Evolutionary conservation across 1,140 invertebrate genomes (phyloP).

Genomic region (Drosophila pseudoananassae): DNA sequence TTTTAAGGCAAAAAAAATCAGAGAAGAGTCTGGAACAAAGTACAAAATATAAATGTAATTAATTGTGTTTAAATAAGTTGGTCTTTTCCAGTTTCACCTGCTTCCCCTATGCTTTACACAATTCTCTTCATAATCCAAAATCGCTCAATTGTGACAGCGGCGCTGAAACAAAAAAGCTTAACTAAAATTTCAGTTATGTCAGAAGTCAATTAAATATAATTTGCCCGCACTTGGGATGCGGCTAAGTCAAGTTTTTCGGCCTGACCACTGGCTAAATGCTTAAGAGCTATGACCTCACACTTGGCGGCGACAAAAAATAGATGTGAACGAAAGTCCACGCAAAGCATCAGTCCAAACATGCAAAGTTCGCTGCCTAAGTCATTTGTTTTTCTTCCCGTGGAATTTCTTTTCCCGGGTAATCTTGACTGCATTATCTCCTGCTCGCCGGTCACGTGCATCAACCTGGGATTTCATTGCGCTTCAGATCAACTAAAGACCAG

Average conservation of each 20-base stretch:
- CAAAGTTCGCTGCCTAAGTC: slow-evolving; percentile 68
- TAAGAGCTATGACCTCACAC: slow-evolving; percentile 28
- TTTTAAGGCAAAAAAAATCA: slow-evolving; percentile 5
- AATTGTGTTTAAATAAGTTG: slow-evolving; percentile 76
- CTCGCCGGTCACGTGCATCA: slow-evolving; percentile 9
- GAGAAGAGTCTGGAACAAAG: slow-evolving; percentile 42
- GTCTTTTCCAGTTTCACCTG: slow-evolving; percentile 10
- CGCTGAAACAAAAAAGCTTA: slow-evolving; percentile 15
- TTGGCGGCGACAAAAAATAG: slow-evolving; percentile 18
- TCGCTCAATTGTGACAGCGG: slow-evolving; percentile 72
- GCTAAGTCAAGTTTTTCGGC: slow-evolving; percentile 2
- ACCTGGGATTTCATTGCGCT: background rate
- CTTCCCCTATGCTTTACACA: slow-evolving; percentile 39
- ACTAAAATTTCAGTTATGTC: slow-evolving; percentile 57
- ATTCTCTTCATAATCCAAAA: slow-evolving; percentile 60
- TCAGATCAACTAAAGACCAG: background rate
- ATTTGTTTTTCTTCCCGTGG: slow-evolving; percentile 49
- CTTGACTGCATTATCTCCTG: background rate
- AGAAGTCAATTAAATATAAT: slow-evolving; percentile 64
- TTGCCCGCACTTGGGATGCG: slow-evolving; percentile 50
- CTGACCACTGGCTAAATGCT: slow-evolving; percentile 15
- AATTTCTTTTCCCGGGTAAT: slow-evolving; percentile 11
- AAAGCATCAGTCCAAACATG: slow-evolving; percentile 29
- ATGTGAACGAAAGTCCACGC: slow-evolving; percentile 50
- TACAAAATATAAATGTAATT: slow-evolving; percentile 65